A percentile compares a stretch with the other conserved stretches of the same genome.
These are phyloP conservation scores for Enteromius mattozi DNA, from an alignment of 2,797 vertebrate species.

Conservation along the genomic window DNA sequence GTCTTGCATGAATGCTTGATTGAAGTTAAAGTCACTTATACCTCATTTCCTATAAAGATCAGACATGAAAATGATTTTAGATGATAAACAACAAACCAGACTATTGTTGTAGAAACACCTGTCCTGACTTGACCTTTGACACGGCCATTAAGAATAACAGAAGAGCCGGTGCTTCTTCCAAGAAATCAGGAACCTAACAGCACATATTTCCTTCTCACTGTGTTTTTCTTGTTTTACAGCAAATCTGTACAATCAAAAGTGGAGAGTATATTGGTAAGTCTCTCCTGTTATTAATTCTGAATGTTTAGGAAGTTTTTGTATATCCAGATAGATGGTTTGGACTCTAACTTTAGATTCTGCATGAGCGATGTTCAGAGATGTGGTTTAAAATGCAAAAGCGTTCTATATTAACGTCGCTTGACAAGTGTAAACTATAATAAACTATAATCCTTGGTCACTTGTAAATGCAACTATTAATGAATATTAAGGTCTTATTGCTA, in stretches of 20 bases:
- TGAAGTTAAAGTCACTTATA: background rate
- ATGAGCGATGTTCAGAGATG: background rate
- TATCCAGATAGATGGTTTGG: no score
- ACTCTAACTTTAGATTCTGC: no score
- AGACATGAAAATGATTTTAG: background rate
- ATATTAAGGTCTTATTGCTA: background rate
- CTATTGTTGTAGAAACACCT: background rate
- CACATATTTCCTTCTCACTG: background rate
- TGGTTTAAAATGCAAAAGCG: background rate
- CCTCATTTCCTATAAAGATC: background rate
- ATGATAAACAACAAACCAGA: background rate
- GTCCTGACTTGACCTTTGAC: slow-evolving; percentile 1
- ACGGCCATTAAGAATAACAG: slow-evolving; percentile 12
- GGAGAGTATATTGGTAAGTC: slow-evolving; percentile 99
- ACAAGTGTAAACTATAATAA: background rate
- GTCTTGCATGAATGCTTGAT: background rate
- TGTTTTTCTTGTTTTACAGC: slow-evolving; percentile 78
- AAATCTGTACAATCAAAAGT: slow-evolving; percentile 99
- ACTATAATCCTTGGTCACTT: background rate
- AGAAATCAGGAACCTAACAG: background rate
- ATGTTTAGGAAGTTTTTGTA: background rate
- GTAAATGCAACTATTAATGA: background rate
- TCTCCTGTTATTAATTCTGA: background rate
- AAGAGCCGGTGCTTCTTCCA: slow-evolving; percentile 2
- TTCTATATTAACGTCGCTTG: background rate